Conservation (phyloP, 37 sponge, comb jelly and placozoan species). For the Mnemiopsis leidyi region DNA sequence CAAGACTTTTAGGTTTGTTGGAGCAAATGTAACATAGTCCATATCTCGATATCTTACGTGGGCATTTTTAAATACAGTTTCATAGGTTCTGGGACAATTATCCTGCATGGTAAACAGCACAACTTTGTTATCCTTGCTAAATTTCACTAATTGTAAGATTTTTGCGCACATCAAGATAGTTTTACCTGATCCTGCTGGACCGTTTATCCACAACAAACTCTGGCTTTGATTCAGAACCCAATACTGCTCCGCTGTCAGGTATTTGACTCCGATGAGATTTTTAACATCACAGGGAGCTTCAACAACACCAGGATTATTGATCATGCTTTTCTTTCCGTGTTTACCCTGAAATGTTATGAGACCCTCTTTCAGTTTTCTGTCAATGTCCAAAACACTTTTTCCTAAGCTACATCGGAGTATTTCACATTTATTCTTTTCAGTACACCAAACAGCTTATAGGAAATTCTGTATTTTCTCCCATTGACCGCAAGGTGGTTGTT, state of each 20-base stretch:
- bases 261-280: background rate
- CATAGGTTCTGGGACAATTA: background rate
- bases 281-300: background rate
- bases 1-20: too few species aligned
- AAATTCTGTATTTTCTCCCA: background rate
- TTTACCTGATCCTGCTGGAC: background rate
- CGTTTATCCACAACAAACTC: background rate
- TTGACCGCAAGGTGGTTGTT: too few species aligned
- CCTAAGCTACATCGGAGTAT: background rate
- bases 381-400: background rate
- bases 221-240: background rate
- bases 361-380: background rate
- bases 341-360: background rate
- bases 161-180: background rate
- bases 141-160: background rate
- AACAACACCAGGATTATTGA: background rate
- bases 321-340: too few species aligned
- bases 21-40: too few species aligned
- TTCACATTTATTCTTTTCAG: background rate
- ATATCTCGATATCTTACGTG: background rate
- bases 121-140: background rate
- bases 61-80: background rate
- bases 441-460: background rate
- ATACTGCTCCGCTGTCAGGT: background rate
- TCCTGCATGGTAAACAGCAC: background rate